Percentiles rank a stretch among this genome's conserved stretches.
Conservation (phyloP, 1,140 invertebrate species). For the Onthophagus taurus region DNA sequence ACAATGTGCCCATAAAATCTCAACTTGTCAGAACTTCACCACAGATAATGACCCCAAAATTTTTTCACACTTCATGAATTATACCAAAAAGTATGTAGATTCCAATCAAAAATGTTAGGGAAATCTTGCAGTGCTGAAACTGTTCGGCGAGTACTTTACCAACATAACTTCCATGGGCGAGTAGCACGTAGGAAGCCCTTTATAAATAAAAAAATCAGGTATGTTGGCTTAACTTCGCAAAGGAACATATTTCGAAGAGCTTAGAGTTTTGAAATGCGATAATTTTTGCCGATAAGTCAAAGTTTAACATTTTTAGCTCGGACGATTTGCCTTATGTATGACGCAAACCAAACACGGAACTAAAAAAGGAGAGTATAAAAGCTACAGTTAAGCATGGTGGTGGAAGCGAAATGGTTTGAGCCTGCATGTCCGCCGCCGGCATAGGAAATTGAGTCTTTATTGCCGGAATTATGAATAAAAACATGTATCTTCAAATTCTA, state of each 20-base stretch:
- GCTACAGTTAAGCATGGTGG: slow-evolving; percentile 36
- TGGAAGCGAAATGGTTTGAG: slow-evolving; percentile 10
- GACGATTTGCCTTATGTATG: slow-evolving; percentile 13
- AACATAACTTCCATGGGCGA: slow-evolving; percentile 6
- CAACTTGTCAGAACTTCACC: no score
- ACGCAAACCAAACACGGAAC: slow-evolving; percentile 13
- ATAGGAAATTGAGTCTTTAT: neutral
- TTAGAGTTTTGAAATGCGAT: slow-evolving; percentile 14
- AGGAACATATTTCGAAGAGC: slow-evolving; percentile 13
- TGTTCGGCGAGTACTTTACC: slow-evolving; percentile 1
- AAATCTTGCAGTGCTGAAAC: slow-evolving; percentile 3
- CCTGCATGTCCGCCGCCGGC: neutral
- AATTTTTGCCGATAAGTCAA: slow-evolving; percentile 22
- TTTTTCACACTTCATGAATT: no score
- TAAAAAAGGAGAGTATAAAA: slow-evolving; percentile 23
- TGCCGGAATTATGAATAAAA: neutral
- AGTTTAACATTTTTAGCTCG: slow-evolving; percentile 22
- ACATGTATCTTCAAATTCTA: no score
- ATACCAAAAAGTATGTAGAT: no score
- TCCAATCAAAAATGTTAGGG: no score
- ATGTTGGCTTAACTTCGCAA: slow-evolving; percentile 22
- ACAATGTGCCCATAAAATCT: no score
- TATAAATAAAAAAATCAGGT: slow-evolving; percentile 18
- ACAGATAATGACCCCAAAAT: no score
- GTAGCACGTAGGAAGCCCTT: slow-evolving; percentile 15